Percentiles rank a stretch among this genome's conserved stretches.
phyloP scores from a whole-genome alignment of 64 coral and sea anemone genomes.

The Hydrozoanthus tunicans region DNA sequence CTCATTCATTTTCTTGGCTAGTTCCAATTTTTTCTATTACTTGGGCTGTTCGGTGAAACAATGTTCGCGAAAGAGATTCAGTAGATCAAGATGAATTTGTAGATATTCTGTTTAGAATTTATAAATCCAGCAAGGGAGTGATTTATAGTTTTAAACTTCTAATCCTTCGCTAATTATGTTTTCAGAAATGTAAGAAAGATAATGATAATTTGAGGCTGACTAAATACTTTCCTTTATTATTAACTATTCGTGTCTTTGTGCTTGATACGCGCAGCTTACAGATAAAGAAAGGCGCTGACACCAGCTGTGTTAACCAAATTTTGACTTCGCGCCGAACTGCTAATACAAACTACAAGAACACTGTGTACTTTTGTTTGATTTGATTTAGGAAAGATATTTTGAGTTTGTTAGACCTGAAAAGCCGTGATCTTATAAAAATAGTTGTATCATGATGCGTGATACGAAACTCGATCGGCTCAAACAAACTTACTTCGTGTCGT shows the following conservation, averaged over 20 bases:
- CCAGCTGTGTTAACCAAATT: slow-evolving; percentile 27
- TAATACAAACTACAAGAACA: background rate
- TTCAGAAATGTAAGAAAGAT: background rate
- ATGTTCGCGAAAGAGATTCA: background rate
- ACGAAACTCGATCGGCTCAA: background rate
- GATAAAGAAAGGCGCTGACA: background rate
- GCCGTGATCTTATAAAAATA: background rate
- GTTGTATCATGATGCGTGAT: slow-evolving; percentile 16
- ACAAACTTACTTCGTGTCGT: background rate
- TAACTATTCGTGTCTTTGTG: background rate
- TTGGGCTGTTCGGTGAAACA: no score
- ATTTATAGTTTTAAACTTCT: slow-evolving; percentile 7
- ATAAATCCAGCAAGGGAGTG: background rate
- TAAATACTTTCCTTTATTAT: background rate
- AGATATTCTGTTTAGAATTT: background rate
- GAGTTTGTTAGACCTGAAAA: background rate
- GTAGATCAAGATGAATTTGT: background rate
- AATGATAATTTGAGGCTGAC: background rate
- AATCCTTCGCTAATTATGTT: slow-evolving; percentile 14
- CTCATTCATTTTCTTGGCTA: no score
- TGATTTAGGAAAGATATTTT: background rate
- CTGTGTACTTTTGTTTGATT: background rate
- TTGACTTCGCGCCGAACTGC: background rate
- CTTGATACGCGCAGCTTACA: background rate
- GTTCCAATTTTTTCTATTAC: no score